phyloP scores from a whole-genome alignment of 1,140 invertebrate genomes.

The Drosophila saltans region DNA sequence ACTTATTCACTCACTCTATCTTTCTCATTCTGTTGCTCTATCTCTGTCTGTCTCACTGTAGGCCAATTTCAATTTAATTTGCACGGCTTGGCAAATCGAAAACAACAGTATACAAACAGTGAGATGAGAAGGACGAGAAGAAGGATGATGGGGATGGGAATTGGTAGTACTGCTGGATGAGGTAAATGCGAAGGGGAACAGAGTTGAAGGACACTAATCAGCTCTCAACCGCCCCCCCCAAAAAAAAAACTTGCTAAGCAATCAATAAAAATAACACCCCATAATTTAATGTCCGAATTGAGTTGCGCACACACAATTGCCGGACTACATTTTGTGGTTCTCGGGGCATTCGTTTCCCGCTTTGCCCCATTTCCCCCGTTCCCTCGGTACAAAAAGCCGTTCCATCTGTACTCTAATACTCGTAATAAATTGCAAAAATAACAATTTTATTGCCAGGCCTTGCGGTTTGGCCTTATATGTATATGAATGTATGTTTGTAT shows the following conservation, averaged over 20 bases:
- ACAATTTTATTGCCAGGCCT: slow-evolving; percentile 74
- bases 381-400: slow-evolving; percentile 29
- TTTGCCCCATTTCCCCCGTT: too few relatives aligned
- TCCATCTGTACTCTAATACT: slow-evolving; percentile 77
- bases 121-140: slow-evolving; percentile 24
- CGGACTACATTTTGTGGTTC: slow-evolving; percentile 70
- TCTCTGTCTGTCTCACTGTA: neutral
- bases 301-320: slow-evolving; percentile 66
- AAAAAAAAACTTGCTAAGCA: slow-evolving; percentile 28
- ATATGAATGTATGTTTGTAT: neutral
- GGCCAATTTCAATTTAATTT: slow-evolving; percentile 69
- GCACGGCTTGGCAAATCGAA: slow-evolving; percentile 57
- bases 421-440: slow-evolving; percentile 77
- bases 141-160: slow-evolving; percentile 8
- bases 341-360: slow-evolving; percentile 3
- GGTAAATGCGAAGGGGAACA: too few relatives aligned
- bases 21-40: neutral
- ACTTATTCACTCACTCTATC: neutral
- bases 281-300: slow-evolving; percentile 79
- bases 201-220: slow-evolving; percentile 39
- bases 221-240: neutral
- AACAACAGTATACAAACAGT: slow-evolving; percentile 67
- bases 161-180: too few relatives aligned
- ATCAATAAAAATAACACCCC: slow-evolving; percentile 80
- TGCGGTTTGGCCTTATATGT: slow-evolving; percentile 43